Base-by-base conservation (phyloP, 2,797 vertebrate species). In the Triplophysa bombifrons region DNA sequence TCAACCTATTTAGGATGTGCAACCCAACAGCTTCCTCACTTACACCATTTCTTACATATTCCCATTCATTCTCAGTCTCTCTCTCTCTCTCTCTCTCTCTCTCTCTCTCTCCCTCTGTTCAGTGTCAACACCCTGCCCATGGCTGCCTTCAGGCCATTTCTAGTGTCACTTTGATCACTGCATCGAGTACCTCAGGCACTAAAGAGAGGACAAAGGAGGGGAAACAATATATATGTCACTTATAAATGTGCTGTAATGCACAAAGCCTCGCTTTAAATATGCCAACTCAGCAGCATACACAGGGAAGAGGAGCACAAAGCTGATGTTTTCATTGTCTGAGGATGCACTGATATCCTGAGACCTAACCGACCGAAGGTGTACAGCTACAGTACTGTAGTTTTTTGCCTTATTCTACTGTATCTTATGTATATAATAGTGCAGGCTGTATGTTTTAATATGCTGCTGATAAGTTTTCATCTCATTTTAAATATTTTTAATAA, bases 161-260 rank as follows among this genome's bases (percentile, higher is more conserved):
- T 76, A 83, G 83, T 84, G 72, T 58, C 46, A 73, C 87, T 88
- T 85, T 88, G 84, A 87, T 88, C 86, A 84, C 65, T 70, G 48
- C 50, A 82, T 75, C 46, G 16, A 82, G 48, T 65, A 70, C 73
- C 73, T 78, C 79, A 76, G 16, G 80, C 46, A 17, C 74, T 77
- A 71, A 64, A 30, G 48, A 16, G 12, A 44, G 53, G 50, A 30
- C 75, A 80, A 78, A 68, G 16, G 38, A 61, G 17, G 44, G 1
- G 9, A 27, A 11, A 38, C 8, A 58, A n/a, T 41, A 9, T 9
- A 60, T 80, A 82, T 78, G 73, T 74, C 78, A 76, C 78, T 64
- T 84, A 71, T 69, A 67, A 30, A 83, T 76, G 64, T 80, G 69
- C 55, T 74, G 58, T 80, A 77, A 66, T 72, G 77, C 81, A 74